Base-by-base conservation (phyloP, 2,888 invertebrate species). In the Drosophila pegasa region DNA sequence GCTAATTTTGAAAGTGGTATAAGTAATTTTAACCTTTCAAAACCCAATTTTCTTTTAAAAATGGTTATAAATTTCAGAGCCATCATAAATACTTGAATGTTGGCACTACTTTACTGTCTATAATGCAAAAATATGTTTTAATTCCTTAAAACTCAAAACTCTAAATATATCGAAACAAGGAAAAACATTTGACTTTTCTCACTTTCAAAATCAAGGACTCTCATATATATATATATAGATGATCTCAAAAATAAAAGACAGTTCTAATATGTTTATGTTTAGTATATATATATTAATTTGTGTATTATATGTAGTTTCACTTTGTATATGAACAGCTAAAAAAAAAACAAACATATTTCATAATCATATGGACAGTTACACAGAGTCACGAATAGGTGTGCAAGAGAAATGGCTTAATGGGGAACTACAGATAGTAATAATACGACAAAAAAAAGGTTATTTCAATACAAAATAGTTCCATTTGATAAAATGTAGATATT, bases 321-420 rank as follows among this genome's bases (percentile, higher is more conserved):
- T 69, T 57, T 80, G 58, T 66, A 61, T 69, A 80, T 77, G 70
- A 66, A 45, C 43, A 45, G 18, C 9, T 60, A 37, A 74, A 48
- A 68, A 56, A 60, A 71, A 75, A 61, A 65, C 25, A 43, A 9
- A 38, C 27, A 25, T 45, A 64, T 75, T 80, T 84, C n/a, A 43
- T 29, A 75, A 64, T 77, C 50, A 51, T 45, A 60, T 54, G 59
- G 63, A 75, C 62, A 68, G 33, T 62, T 62, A 61, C 40, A 45
- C 48, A 27, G 57, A 63, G 70, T 73, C 75, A 75, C 50, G 55
- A 37, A 51, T 48, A 58, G 33, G 47, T 65, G 38, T 58, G 65
- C 65, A 72, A 51, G 56, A 41, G 56, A 69, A 70, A 78, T 84
- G 81, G 84, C 85, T 80, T 57, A 78, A 62, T 71, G 69, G 78